Conservation (phyloP, 2,888 invertebrate species). For the Antheraea assamensis region DNA sequence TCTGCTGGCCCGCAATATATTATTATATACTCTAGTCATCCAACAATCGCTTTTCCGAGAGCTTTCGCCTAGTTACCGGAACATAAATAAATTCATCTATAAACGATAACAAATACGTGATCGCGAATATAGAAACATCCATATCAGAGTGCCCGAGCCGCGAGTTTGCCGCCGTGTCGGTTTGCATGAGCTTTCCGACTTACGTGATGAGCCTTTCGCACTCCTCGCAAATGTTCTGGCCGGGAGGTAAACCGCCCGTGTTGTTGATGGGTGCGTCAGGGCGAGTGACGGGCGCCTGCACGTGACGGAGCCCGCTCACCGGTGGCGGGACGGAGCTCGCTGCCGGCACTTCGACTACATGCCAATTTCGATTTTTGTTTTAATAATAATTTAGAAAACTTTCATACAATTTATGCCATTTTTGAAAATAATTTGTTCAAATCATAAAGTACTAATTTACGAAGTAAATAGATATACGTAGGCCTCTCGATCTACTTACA, state of each 20-base stretch:
- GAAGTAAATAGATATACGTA: not conserved
- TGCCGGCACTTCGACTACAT: conserved; percentile 57
- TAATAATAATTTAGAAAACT: conserved; percentile 39
- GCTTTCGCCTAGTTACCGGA: not conserved
- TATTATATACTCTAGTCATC: conserved; percentile 45
- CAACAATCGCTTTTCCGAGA: conserved; percentile 27
- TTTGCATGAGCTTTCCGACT: conserved; percentile 87
- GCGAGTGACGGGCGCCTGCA: conserved; percentile 87
- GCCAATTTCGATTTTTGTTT: conserved; percentile 48
- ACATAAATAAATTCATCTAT: not conserved
- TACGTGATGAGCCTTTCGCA: conserved; percentile 99
- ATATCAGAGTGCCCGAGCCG: conserved; percentile 37
- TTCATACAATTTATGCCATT: not conserved
- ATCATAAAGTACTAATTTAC: conserved; percentile 4
- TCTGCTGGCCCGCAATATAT: conserved; percentile 71
- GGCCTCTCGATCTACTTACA: not conserved
- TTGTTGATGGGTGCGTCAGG: conserved; percentile 84
- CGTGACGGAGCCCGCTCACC: conserved; percentile 85
- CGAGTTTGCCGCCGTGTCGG: conserved; percentile 84
- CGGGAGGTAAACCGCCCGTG: conserved; percentile 89
- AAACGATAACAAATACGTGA: conserved; percentile 2
- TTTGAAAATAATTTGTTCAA: not conserved
- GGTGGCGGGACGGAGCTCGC: conserved; percentile 59
- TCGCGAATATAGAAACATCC: not conserved
- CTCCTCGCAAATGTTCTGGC: conserved; percentile 97